Evolutionary conservation across 2,113 vertebrate genomes (phyloP), one percentile per base, ranked within the genome.

Genomic region (Myrmecophaga tridactyla): DNA sequence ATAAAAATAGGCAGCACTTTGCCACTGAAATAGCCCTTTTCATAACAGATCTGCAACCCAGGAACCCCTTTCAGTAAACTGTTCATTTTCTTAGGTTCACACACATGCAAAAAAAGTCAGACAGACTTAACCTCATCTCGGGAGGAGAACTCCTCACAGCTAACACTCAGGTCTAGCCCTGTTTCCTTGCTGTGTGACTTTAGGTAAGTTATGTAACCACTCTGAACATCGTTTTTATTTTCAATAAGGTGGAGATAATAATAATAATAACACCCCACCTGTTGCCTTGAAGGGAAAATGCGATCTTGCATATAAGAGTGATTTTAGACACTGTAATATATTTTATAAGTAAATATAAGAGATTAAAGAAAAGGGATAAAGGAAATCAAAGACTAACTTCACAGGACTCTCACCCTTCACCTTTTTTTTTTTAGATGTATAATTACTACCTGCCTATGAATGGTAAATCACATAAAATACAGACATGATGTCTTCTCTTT

Each of bases 11-110:
- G 75, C 89, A 78, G n/a, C 39, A 21, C 65, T 77, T 63, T 51
- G 90, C 70, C 58, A 62, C 89, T 51, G 23, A 94, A 94, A 81
- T 56, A 53, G 89, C 65, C 69, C 92, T 69, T 87, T 92, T 88
- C 76, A 41, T 53, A 69, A 34, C 72, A 77, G 67, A 41, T 53
- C 20, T 46, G 65, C 43, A 63, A 89, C 69, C 39, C 81, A 94
- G 96, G 56, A 87, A 83, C 51, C n/a, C 53, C 39, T 94, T 94
- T 96, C 58, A 77, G 80, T 34, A 29, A 69, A 17, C 62, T 76
- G 46, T 46, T 63, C 21, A 41, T 39, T 83, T 80, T 41, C 72
- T 43, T 10, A 62, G 73, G 39, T 41, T 31, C 29, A 63, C 27
- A 63, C 20, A 93, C 15, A 60, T 9, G 41, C 0, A 76, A 9